A percentile compares a stretch with the other conserved stretches of the same genome.
phyloP scores from a whole-genome alignment of 2,888 invertebrate species.

The Drosophila monieri region DNA sequence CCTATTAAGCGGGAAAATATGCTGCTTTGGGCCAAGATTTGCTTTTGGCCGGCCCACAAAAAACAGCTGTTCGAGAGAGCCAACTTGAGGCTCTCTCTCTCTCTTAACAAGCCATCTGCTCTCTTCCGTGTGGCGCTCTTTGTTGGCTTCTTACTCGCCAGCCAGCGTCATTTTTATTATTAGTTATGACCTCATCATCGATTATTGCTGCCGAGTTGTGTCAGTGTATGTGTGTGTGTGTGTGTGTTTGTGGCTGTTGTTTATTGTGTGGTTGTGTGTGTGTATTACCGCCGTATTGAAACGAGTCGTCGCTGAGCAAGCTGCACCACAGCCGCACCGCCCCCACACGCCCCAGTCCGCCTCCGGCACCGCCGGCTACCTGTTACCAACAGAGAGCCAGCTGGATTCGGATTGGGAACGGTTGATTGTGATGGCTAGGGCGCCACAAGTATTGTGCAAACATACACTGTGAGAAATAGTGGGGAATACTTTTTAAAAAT shows the following conservation, averaged over 20 bases:
- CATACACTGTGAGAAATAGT: constrained; percentile 25
- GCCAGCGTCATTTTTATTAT: constrained; percentile 83
- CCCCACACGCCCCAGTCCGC: constrained; percentile 5
- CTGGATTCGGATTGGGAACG: neutral
- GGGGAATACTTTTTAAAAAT: no score
- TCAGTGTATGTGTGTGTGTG: constrained; percentile 29
- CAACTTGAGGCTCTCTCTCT: neutral
- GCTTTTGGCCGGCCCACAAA: constrained; percentile 42
- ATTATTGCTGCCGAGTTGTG: constrained; percentile 80
- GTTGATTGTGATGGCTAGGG: constrained; percentile 32
- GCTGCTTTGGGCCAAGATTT: constrained; percentile 19
- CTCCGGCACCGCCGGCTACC: constrained; percentile 50
- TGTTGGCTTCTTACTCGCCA: constrained; percentile 40
- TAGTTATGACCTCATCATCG: constrained; percentile 85
- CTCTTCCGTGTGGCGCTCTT: constrained; percentile 28
- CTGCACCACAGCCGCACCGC: constrained; percentile 31
- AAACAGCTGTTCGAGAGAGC: constrained; percentile 46
- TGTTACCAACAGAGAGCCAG: constrained; percentile 49
- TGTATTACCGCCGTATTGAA: constrained; percentile 73
- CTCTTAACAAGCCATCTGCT: neutral
- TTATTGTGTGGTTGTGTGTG: constrained; percentile 27
- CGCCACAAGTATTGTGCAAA: constrained; percentile 72
- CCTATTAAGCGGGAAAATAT: constrained; percentile 36
- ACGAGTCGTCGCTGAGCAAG: constrained; percentile 59
- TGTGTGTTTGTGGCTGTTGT: constrained; percentile 51